Evolutionary conservation across 2,797 vertebrate species (phyloP), one percentile per base, ranked within the genome.

Genomic region (Lindbergichthys nudifrons): DNA sequence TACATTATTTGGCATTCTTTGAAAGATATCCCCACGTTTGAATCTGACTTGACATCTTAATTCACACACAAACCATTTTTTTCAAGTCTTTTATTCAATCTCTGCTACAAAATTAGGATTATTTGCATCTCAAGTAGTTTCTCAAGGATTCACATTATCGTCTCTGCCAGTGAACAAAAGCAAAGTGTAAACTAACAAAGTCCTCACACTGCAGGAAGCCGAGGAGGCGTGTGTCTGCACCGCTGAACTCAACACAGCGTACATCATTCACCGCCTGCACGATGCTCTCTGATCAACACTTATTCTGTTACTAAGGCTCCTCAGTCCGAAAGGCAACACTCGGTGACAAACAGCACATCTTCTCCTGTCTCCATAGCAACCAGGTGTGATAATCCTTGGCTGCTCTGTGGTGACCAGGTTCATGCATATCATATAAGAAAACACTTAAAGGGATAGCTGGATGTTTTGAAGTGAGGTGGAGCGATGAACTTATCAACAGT

Each of bases 341-440:
- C 57, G 1, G 10, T 56, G 56, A 59, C 65, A 61, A 70, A 75
- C 30, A 1, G 65, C 52, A 36, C 70, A 6, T 39, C 73, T 85
- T 85, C 83, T 88, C 77, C 80, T 79, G 72, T 87, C 63, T 7
- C 89, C 67, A 65, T 73, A 51, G 90, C 71, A 86, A 92, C 90
- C 72, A 21, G 30, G 50, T 14, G 47, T 54, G 56, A 36, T 73
- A 70, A 87, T 48, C 60, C 10, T 18, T 5, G 1, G 57, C 56
- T 2, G 3, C 36, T 51, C 36, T 21, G 58, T 59, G 26, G 23
- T 12, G 45, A 39, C 60, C 14, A 47, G 42, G 59, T 60, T 58
- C 45, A 58, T 39, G 48, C 19, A 46, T 6, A 23, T 68, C 53
- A 66, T 48, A 50, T 19, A 58, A 73, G 81, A 84, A 70, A 36